Evolutionary conservation across 35 echinoderm and acorn worm genomes (phyloP).

Genomic region (Amphiura filiformis): DNA sequence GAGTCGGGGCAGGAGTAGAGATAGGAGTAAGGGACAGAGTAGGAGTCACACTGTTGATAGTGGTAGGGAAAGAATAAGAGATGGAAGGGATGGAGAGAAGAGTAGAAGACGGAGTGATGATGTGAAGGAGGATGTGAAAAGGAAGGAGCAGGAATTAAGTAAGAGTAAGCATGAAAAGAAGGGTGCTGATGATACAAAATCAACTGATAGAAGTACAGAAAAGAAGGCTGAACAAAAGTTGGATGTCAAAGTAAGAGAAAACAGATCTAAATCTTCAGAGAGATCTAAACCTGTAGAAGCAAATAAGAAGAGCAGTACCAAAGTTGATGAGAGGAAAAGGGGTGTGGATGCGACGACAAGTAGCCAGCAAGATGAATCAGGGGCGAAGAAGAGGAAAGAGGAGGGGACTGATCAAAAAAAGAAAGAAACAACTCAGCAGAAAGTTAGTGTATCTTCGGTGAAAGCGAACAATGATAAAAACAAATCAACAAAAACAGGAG

Average conservation of each 20-base stretch:
- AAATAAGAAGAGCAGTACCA: no score
- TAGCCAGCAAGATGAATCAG: neutral
- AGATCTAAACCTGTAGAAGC: no score
- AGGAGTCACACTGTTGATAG: neutral
- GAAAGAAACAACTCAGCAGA: no score
- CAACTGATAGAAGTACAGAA: neutral
- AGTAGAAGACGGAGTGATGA: neutral
- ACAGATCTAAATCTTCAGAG: no score
- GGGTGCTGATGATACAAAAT: neutral
- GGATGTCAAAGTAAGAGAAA: no score
- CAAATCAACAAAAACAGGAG: neutral
- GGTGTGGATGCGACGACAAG: no score
- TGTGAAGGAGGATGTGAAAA: neutral
- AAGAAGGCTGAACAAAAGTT: no score
- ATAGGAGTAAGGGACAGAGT: neutral
- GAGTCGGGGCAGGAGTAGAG: neutral
- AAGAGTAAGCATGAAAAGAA: neutral
- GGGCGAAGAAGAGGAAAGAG: neutral
- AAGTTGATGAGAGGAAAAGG: no score
- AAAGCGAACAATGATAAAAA: no score
- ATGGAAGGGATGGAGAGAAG: neutral
- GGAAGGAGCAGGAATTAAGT: neutral
- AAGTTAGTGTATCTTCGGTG: no score
- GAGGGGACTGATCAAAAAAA: neutral
- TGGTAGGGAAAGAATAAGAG: neutral